Conservation (phyloP, 2,797 vertebrate genomes). For the Onychomys torridus region DNA sequence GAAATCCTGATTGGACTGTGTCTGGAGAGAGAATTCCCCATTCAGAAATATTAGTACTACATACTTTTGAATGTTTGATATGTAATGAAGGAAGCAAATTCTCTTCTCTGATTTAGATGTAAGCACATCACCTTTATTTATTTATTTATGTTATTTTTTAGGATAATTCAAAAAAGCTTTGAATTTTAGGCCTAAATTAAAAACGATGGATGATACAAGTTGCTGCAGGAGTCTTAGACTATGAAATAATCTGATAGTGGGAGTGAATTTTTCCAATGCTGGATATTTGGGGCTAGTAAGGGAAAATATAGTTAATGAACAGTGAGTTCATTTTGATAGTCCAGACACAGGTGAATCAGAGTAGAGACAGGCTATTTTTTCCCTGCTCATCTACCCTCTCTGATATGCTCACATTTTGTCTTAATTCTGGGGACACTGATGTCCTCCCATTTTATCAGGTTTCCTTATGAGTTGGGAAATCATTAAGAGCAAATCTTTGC, state of each 20-base stretch:
- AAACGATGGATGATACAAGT: background rate
- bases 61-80: background rate
- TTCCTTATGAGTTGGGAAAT: background rate
- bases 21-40: background rate
- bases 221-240: background rate
- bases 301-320: background rate
- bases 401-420: background rate
- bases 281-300: background rate
- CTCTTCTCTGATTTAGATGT: background rate
- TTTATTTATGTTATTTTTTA: slow-evolving; percentile 8
- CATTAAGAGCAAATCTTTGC: background rate
- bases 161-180: background rate
- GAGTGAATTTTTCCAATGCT: background rate
- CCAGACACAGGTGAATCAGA: background rate
- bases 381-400: background rate
- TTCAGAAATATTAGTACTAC: background rate
- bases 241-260: background rate
- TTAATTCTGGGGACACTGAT: background rate
- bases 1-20: background rate
- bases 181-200: background rate
- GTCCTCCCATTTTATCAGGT: background rate
- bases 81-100: background rate
- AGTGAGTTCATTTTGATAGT: background rate
- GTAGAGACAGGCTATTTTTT: background rate
- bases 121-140: background rate